Evolutionary conservation across 2,888 invertebrate species (phyloP).

Genomic region (Artemia sinica): DNA sequence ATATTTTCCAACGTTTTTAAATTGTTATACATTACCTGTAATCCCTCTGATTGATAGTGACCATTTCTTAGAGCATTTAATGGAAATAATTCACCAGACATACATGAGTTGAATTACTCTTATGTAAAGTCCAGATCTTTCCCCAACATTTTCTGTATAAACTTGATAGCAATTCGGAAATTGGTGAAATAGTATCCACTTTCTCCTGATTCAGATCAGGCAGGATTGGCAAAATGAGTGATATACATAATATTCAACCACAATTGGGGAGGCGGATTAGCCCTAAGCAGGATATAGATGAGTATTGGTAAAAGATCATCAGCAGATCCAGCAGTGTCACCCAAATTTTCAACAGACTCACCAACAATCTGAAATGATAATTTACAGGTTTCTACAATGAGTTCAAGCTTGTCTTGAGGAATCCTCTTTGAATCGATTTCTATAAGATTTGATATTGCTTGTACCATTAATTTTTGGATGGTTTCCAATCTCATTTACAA

Average conservation of each 20-base stretch:
- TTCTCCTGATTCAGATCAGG: conserved; percentile 83
- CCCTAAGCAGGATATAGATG: conserved; percentile 89
- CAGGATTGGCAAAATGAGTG: conserved; percentile 40
- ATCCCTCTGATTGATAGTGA: conserved; percentile 17
- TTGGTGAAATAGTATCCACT: conserved; percentile 98
- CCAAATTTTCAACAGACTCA: conserved; percentile 27
- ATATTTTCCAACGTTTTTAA: not conserved
- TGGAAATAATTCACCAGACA: conserved; percentile 72
- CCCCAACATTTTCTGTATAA: conserved; percentile 86
- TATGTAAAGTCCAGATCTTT: conserved; percentile 77
- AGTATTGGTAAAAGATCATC: conserved; percentile 95
- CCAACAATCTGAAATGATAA: conserved; percentile 66
- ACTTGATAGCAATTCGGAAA: conserved; percentile 85
- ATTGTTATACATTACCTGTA: not conserved
- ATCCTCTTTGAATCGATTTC: conserved; percentile 88
- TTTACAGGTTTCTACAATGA: conserved; percentile 75
- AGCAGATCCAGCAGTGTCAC: conserved; percentile 56
- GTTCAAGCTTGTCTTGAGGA: conserved; percentile 80
- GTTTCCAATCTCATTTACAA: conserved; percentile 68
- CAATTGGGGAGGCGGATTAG: conserved; percentile 77
- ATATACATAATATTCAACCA: conserved; percentile 96
- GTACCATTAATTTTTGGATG: conserved; percentile 75
- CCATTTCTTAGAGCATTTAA: conserved; percentile 25
- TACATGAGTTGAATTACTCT: conserved; percentile 82
- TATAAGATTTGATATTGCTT: conserved; percentile 75